phyloP scores from a whole-genome alignment of 2,888 invertebrate species.

The Stratiomys singularior region DNA sequence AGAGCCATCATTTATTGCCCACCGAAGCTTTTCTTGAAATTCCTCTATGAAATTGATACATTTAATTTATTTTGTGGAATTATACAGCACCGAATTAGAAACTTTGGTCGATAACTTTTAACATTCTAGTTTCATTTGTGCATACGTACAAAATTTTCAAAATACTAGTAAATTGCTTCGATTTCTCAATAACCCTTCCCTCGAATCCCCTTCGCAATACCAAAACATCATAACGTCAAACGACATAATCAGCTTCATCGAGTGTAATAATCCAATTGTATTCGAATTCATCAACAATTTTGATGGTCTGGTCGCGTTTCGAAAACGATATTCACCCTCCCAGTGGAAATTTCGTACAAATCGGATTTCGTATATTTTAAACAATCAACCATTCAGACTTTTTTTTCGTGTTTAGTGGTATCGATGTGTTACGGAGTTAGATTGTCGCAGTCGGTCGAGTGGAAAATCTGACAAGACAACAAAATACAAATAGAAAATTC shows the following conservation, averaged over 20 bases:
- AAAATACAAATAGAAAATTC: constrained; percentile 44
- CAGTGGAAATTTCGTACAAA: constrained; percentile 13
- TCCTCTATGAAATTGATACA: too few species aligned
- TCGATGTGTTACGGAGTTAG: constrained; percentile 17
- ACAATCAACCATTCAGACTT: constrained; percentile 49
- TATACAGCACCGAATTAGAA: too few species aligned
- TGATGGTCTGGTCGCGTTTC: constrained; percentile 3
- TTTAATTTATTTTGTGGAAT: too few species aligned
- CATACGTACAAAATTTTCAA: too few species aligned
- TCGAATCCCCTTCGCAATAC: background rate
- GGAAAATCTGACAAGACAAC: constrained; percentile 46
- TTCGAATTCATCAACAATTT: constrained; percentile 39
- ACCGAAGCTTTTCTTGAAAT: too few species aligned
- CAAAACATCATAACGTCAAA: constrained; percentile 21
- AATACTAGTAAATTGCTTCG: background rate
- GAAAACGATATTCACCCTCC: constrained; percentile 38
- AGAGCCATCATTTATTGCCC: too few species aligned
- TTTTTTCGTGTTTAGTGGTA: constrained; percentile 39
- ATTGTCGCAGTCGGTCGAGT: constrained; percentile 41
- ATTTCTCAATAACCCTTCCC: background rate
- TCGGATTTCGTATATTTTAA: constrained; percentile 49
- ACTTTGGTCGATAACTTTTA: too few species aligned
- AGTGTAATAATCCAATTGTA: constrained; percentile 49
- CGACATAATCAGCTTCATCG: constrained; percentile 46
- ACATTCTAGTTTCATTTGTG: too few species aligned